Conservation (phyloP, 2,888 invertebrate species). For the Troilus luridus region DNA sequence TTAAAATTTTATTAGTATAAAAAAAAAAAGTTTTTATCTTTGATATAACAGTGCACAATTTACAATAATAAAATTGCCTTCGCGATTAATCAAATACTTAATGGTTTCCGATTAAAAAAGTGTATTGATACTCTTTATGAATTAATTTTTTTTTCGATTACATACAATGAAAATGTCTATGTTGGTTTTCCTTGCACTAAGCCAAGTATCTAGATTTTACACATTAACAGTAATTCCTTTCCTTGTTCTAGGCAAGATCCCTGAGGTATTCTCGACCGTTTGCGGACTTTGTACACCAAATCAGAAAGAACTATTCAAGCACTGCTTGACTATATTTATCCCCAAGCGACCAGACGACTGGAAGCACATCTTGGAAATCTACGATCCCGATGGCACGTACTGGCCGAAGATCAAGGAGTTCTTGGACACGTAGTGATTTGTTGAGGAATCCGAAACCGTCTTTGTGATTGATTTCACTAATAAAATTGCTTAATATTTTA, state of each 20-base stretch:
- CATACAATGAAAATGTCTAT: too few relatives aligned
- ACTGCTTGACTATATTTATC: conserved; percentile 59
- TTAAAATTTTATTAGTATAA: too few relatives aligned
- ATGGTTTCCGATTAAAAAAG: too few relatives aligned
- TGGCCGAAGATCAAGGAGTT: conserved; percentile 60
- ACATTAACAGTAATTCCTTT: background rate
- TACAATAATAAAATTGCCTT: too few relatives aligned
- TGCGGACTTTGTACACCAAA: conserved; percentile 59
- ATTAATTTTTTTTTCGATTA: too few relatives aligned
- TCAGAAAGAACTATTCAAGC: conserved; percentile 59
- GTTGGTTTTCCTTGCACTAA: too few relatives aligned
- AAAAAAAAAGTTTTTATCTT: too few relatives aligned
- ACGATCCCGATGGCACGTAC: conserved; percentile 60
- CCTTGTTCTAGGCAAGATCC: conserved; percentile 57
- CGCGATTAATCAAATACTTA: too few relatives aligned
- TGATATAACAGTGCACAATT: too few relatives aligned
- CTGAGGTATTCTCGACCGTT: conserved; percentile 60
- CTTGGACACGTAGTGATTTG: background rate
- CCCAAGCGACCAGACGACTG: conserved; percentile 61
- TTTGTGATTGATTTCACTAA: background rate
- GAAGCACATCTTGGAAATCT: conserved; percentile 60
- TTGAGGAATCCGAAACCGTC: background rate
- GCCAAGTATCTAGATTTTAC: too few relatives aligned
- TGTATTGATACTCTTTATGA: too few relatives aligned
- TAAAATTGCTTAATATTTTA: background rate